A percentile compares a stretch with the other conserved stretches of the same genome.
Evolutionary conservation across 2,113 vertebrate species (phyloP).

Genomic region (Globicephala melas): DNA sequence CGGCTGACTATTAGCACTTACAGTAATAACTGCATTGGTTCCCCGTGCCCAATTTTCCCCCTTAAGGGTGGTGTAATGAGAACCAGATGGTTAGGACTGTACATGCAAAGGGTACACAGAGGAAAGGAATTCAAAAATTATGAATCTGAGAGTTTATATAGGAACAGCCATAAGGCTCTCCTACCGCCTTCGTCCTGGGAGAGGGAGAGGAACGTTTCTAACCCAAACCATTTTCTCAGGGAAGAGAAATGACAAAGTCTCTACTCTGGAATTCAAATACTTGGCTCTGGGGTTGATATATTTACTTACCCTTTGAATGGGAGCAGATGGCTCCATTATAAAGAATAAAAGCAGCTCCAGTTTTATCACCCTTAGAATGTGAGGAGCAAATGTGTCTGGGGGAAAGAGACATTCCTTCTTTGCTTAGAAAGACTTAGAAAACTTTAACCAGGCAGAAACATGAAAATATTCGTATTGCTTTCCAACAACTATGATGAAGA

Average conservation of each 20-base stretch:
- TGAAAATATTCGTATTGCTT: constrained; percentile 28
- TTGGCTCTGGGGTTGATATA: constrained; percentile 5
- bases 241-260: not conserved
- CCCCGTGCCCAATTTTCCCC: not conserved
- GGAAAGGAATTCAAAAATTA: not conserved
- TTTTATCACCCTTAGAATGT: not conserved
- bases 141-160: not conserved
- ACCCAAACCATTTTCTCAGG: not conserved
- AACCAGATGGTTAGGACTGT: not conserved
- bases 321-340: constrained; percentile 1
- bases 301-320: constrained; percentile 6
- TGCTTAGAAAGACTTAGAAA: constrained; percentile 16
- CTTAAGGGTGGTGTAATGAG: not conserved
- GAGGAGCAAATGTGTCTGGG: not conserved
- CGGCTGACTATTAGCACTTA: not conserved
- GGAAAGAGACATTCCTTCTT: constrained; percentile 11
- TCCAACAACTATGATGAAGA: not conserved
- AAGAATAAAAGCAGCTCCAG: not conserved
- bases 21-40: not conserved
- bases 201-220: not conserved
- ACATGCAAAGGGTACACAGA: not conserved
- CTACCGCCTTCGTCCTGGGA: not conserved
- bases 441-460: not conserved
- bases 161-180: not conserved
- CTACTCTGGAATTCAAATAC: not conserved